Evolutionary conservation across 2,797 vertebrate species (phyloP).

Genomic region (Argentina silus): DNA sequence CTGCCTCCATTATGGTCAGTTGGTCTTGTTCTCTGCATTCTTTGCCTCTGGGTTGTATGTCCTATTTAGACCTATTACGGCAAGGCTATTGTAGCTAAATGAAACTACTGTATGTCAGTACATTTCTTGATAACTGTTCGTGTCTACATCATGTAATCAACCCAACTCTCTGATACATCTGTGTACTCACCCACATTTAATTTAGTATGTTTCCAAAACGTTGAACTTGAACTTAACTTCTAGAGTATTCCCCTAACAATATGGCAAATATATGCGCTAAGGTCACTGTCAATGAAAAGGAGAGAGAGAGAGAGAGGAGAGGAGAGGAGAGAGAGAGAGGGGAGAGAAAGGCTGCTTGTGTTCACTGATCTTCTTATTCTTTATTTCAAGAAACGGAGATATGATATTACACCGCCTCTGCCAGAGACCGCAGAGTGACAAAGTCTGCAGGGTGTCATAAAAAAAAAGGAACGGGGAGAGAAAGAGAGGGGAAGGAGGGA

Average conservation of each 20-base stretch:
- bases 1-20: not conserved
- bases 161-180: too few species aligned
- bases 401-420: slow-evolving; percentile 82
- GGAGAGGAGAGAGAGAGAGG: slow-evolving; percentile 11
- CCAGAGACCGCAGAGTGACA: slow-evolving; percentile 94
- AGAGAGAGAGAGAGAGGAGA: slow-evolving; percentile 5
- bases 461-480: slow-evolving; percentile 62
- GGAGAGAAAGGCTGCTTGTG: slow-evolving; percentile 62
- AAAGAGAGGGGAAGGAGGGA: slow-evolving; percentile 58
- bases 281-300: slow-evolving; percentile 24
- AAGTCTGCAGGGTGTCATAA: slow-evolving; percentile 90
- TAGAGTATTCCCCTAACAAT: too few species aligned
- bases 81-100: too few species aligned
- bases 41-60: not conserved
- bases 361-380: slow-evolving; percentile 41
- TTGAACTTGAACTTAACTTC: too few species aligned
- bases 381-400: slow-evolving; percentile 83
- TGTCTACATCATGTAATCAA: too few species aligned
- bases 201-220: too few species aligned
- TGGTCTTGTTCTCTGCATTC: not conserved
- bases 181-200: too few species aligned
- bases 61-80: too few species aligned
- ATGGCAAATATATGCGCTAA: not conserved
- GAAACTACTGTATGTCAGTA: too few species aligned
- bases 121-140: not conserved